A percentile compares a stretch with the other conserved stretches of the same genome.
Evolutionary conservation across 2,113 vertebrate species (phyloP).

Genomic region (Xiphophorus couchianus): DNA sequence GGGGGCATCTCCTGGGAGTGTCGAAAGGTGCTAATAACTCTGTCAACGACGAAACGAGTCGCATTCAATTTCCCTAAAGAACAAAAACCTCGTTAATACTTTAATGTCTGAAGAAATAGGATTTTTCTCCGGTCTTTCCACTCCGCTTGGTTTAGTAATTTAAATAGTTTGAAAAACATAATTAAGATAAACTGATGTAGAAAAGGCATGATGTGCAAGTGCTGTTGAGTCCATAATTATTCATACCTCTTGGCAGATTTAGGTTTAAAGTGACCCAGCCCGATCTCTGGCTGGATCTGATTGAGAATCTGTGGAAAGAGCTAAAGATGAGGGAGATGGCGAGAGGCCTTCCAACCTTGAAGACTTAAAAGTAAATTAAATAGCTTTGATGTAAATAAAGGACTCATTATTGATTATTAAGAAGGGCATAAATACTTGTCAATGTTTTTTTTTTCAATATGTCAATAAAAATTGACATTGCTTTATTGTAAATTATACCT

Average conservation of each 20-base stretch:
- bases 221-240: not conserved
- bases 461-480: not conserved
- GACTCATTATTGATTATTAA: too few species aligned
- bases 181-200: not conserved
- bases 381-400: not conserved
- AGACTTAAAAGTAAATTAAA: too few species aligned
- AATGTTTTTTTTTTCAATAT: not conserved
- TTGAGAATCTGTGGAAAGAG: not conserved
- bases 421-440: not conserved
- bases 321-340: not conserved
- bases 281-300: not conserved
- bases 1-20: slow-evolving; percentile 49
- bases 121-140: slow-evolving; percentile 38
- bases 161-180: slow-evolving; percentile 16
- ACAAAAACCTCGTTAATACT: slow-evolving; percentile 60
- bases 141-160: slow-evolving; percentile 27
- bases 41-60: slow-evolving; percentile 65
- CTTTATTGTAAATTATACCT: not conserved
- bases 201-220: not conserved
- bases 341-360: too few species aligned
- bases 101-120: slow-evolving; percentile 42
- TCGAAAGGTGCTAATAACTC: slow-evolving; percentile 54
- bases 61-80: slow-evolving; percentile 62
- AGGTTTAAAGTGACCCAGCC: not conserved
- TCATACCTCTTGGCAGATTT: not conserved